Base-by-base conservation (phyloP, 1,140 invertebrate genomes). In the Habropoda laboriosa region DNA sequence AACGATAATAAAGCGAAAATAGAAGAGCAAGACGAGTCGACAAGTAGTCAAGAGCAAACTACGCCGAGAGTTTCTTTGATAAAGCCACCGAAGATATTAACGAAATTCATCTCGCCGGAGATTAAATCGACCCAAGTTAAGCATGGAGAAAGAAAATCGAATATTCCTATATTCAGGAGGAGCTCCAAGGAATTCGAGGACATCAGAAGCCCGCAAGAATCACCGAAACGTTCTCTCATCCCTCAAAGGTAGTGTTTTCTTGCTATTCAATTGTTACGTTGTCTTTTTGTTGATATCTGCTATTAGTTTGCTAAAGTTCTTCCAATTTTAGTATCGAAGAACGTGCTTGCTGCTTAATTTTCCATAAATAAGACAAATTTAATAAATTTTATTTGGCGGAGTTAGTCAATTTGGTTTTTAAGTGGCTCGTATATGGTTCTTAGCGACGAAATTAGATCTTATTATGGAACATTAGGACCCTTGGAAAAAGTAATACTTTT, bases 161-260 rank as follows among this genome's bases (percentile, higher is more conserved):
- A 88, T 75, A 93, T 93, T 63, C 92, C 92, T 0, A 91, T 93
- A 78, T 92, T 92, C 70, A 86, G 86, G 13, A 86, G 89, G 40
- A 93, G 88, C 63, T 92, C 91, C 24, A 89, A 87, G 27, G 92
- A 93, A 53, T 93, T 92, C 68, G 92, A 93, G 80, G 92, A 93
- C 58, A 92, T 93, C 40, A 85, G 89, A 18, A 91, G 89, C 75
- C 89, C 91, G 0, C 89, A 92, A n/a, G 92, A 92, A 66, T 90
- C 91, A 10, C 84, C 91, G 0, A 93, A 92, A 83, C 90, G 92
- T 49, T 93, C 92, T 12, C 81, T 92, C 47, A 92, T 93, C 80
- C 92, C 91, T 8, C 91, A 91, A 71, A 91, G 91, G 91, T 92
- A 61, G 12, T 38, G 1, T 0, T 58, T 35, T 10, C 57, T 1